Evolutionary conservation across 2,888 invertebrate species (phyloP).

Genomic region (Stomorhina lunata): DNA sequence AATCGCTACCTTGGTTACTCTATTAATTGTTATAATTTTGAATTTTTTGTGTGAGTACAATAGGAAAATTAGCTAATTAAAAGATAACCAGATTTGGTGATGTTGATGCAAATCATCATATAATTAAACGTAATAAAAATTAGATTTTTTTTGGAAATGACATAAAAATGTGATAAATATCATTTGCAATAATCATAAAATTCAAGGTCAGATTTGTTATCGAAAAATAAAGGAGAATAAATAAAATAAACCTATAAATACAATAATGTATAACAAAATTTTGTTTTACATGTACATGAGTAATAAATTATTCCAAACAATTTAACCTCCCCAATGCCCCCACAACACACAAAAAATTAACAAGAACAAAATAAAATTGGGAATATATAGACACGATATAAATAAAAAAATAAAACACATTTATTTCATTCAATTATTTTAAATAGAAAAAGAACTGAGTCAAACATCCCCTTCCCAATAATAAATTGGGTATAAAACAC

Average conservation of each 20-base stretch:
- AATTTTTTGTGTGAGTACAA: not conserved
- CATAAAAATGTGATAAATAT: not conserved
- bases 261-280: conserved; percentile 1
- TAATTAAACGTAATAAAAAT: not conserved
- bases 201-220: conserved; percentile 57
- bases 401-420: conserved; percentile 33
- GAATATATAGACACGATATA: conserved; percentile 13
- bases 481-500: not conserved
- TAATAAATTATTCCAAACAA: conserved; percentile 38
- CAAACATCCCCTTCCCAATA: conserved; percentile 45
- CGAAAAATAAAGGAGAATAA: conserved; percentile 2
- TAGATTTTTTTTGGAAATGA: not conserved
- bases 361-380: conserved; percentile 5
- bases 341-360: not conserved
- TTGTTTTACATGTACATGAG: conserved; percentile 22
- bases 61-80: not conserved
- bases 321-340: conserved; percentile 16
- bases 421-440: conserved; percentile 45
- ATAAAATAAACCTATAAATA: conserved; percentile 19
- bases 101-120: not conserved
- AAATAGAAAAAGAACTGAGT: conserved; percentile 53
- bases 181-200: not conserved
- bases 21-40: not conserved
- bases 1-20: not conserved
- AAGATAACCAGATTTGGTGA: not conserved